phyloP scores from a whole-genome alignment of 92 coral and sea anemone species.

The Phenganax subtilis region DNA sequence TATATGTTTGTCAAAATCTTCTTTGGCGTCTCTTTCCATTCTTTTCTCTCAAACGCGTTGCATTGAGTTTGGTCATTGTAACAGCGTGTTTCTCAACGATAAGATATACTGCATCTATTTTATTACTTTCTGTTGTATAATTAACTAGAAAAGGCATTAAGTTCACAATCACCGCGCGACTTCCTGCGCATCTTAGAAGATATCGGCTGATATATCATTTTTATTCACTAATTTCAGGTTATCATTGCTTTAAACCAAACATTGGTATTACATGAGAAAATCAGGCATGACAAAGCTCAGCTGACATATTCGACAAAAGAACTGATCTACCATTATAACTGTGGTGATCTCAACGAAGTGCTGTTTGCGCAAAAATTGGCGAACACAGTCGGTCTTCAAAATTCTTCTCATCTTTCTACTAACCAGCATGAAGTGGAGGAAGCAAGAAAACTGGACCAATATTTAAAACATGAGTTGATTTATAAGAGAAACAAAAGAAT shows the following conservation, averaged over 20 bases:
- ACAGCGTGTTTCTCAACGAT: no score
- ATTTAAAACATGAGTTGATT: slow-evolving; percentile 70
- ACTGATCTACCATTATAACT: slow-evolving; percentile 84
- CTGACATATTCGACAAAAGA: slow-evolving; percentile 83
- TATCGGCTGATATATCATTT: background rate
- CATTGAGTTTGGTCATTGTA: no score
- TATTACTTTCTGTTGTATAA: no score
- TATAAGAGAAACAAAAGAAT: slow-evolving; percentile 76
- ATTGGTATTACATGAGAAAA: slow-evolving; percentile 72
- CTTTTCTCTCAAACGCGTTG: no score
- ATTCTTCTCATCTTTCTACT: slow-evolving; percentile 57
- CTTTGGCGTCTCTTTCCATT: no score
- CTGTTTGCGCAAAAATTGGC: slow-evolving; percentile 68
- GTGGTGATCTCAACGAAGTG: slow-evolving; percentile 87
- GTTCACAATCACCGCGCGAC: no score
- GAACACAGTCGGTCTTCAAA: slow-evolving; percentile 48
- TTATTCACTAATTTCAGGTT: slow-evolving; percentile 50
- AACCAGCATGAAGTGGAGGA: slow-evolving; percentile 50
- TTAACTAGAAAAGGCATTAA: no score
- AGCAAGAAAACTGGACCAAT: slow-evolving; percentile 66
- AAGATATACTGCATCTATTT: no score
- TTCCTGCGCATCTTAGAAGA: no score
- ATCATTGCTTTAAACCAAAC: slow-evolving; percentile 87
- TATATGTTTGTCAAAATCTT: no score
- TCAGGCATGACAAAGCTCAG: slow-evolving; percentile 71